Evolutionary conservation across 2,113 vertebrate genomes (phyloP).

Genomic region (Sander lucioperca): DNA sequence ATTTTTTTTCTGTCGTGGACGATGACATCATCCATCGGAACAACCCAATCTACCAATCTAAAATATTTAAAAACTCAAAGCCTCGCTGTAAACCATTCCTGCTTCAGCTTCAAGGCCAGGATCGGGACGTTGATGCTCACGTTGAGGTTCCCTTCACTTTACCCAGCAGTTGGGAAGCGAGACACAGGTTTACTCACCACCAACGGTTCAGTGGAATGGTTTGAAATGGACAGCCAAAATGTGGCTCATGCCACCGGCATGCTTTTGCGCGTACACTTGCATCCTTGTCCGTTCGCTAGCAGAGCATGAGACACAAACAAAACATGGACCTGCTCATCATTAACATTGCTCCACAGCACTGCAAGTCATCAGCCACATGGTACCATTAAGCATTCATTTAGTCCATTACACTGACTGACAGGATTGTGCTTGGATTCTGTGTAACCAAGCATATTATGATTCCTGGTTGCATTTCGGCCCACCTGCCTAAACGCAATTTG

Average conservation of each 20-base stretch:
- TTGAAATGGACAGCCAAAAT: neutral
- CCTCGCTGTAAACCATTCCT: too few species aligned
- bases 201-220: neutral
- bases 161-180: too few species aligned
- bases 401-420: constrained; percentile 46
- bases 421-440: constrained; percentile 17
- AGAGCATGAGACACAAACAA: neutral
- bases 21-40: too few species aligned
- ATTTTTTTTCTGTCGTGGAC: too few species aligned
- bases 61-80: too few species aligned
- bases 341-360: neutral
- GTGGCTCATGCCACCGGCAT: neutral
- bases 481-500: constrained; percentile 43
- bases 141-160: too few species aligned
- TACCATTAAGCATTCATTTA: constrained; percentile 4
- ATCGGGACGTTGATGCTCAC: too few species aligned
- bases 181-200: neutral
- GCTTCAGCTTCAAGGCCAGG: too few species aligned
- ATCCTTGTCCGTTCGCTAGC: neutral
- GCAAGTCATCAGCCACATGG: neutral
- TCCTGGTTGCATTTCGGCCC: constrained; percentile 38
- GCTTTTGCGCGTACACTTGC: neutral
- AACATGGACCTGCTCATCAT: neutral
- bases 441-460: constrained; percentile 40
- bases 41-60: too few species aligned